Evolutionary conservation across 35 echinoderm and acorn worm genomes (phyloP).

Genomic region (Antedon bifida): DNA sequence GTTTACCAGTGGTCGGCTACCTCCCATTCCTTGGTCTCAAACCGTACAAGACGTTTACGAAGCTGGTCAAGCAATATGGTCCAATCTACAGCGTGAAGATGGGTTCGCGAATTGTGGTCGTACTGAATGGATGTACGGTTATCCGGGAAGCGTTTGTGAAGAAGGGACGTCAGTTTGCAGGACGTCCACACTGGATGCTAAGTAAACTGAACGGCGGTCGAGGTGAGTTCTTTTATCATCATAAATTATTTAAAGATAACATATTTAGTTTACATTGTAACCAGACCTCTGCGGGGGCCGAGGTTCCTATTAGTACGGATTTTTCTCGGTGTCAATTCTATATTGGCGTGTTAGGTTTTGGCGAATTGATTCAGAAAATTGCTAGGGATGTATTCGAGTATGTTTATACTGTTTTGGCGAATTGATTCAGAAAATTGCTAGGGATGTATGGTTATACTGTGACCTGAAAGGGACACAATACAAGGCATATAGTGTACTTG

Average conservation of each 20-base stretch:
- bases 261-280: no score
- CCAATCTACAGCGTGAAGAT: conserved; percentile 48
- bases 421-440: no score
- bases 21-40: conserved; percentile 43
- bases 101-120: conserved; percentile 43
- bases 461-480: no score
- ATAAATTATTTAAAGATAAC: neutral
- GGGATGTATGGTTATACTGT: no score
- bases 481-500: no score
- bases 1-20: conserved; percentile 65
- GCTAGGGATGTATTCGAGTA: no score
- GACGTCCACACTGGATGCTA: conserved; percentile 60
- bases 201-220: conserved; percentile 47
- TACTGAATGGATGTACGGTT: conserved; percentile 40
- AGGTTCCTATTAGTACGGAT: no score
- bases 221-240: conserved; percentile 23
- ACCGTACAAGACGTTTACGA: conserved; percentile 19
- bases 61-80: conserved; percentile 34
- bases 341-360: no score
- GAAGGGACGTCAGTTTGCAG: conserved; percentile 33
- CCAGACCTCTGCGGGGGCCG: no score
- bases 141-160: conserved; percentile 62
- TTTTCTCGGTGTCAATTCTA: no score
- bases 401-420: no score
- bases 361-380: no score